Percentiles rank a stretch among this genome's conserved stretches.
Evolutionary conservation across 1,140 invertebrate species (phyloP).

Genomic region (Ips nitidus): DNA sequence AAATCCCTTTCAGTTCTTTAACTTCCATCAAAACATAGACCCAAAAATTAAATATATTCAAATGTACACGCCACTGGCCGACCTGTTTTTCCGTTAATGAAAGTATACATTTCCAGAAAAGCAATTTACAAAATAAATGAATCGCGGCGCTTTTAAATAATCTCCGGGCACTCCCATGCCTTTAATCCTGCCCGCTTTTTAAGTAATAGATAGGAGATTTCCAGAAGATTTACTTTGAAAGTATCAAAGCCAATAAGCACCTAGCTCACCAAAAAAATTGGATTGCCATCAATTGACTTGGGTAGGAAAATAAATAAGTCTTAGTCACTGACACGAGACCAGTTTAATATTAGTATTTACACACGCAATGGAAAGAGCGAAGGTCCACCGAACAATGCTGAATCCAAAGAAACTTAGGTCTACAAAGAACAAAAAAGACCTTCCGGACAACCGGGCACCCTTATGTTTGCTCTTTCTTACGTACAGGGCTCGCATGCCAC

Average conservation of each 20-base stretch:
- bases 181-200: constrained; percentile 21
- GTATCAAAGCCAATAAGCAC: constrained; percentile 28
- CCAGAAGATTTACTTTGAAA: constrained; percentile 28
- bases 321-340: neutral
- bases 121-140: constrained; percentile 33
- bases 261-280: neutral
- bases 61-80: constrained; percentile 8
- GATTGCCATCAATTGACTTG: too few species aligned
- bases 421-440: constrained; percentile 6
- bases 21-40: too few species aligned
- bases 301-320: too few species aligned
- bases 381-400: neutral
- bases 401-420: neutral
- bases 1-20: too few species aligned
- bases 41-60: too few species aligned
- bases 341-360: neutral
- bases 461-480: constrained; percentile 7
- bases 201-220: constrained; percentile 31
- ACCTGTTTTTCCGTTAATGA: constrained; percentile 26
- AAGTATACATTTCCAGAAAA: constrained; percentile 30
- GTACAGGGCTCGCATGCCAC: neutral
- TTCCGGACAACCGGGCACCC: constrained; percentile 8
- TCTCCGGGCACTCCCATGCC: constrained; percentile 28
- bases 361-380: neutral
- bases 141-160: constrained; percentile 29